A percentile compares a stretch with the other conserved stretches of the same genome.
Conservation (phyloP, 2,888 invertebrate species). For the Schrankia costaestrigalis region DNA sequence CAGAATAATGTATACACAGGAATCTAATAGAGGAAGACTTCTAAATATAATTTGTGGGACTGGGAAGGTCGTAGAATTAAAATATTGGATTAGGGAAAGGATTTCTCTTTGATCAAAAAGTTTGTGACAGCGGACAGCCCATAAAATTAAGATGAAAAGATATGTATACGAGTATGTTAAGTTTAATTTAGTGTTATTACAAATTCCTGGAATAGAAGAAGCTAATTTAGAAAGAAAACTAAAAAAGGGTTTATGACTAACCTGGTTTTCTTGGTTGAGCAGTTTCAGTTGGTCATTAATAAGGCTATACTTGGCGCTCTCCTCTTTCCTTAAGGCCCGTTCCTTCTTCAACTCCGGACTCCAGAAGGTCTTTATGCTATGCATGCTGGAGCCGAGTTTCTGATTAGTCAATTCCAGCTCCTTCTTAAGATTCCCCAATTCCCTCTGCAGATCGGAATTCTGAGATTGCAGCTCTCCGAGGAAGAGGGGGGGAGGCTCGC, state of each 20-base stretch:
- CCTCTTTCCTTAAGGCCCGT: constrained; percentile 96
- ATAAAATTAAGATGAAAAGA: too few species aligned
- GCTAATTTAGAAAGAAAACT: not conserved
- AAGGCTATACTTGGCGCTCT: constrained; percentile 97
- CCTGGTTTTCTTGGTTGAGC: constrained; percentile 98
- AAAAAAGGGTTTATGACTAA: constrained; percentile 60
- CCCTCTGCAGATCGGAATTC: constrained; percentile 96
- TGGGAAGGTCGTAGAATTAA: too few species aligned
- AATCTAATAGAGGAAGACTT: too few species aligned
- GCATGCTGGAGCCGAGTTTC: constrained; percentile 99
- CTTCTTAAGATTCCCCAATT: constrained; percentile 93
- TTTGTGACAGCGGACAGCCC: too few species aligned
- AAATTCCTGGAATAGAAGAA: too few species aligned
- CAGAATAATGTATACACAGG: too few species aligned
- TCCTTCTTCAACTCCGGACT: constrained; percentile 99
- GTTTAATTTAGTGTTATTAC: too few species aligned
- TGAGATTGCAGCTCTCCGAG: constrained; percentile 95
- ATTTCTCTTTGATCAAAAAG: too few species aligned
- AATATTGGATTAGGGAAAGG: too few species aligned
- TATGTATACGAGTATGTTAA: too few species aligned
- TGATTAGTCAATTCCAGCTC: constrained; percentile 97
- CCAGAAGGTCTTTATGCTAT: constrained; percentile 99
- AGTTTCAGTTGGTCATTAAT: constrained; percentile 98
- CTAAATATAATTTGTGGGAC: too few species aligned
- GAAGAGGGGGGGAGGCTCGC: constrained; percentile 83